Percentiles rank a stretch among this genome's conserved stretches.
These are phyloP conservation scores for Theretra japonica DNA, from an alignment of 2,888 invertebrate species.

Conservation along the genomic window DNA sequence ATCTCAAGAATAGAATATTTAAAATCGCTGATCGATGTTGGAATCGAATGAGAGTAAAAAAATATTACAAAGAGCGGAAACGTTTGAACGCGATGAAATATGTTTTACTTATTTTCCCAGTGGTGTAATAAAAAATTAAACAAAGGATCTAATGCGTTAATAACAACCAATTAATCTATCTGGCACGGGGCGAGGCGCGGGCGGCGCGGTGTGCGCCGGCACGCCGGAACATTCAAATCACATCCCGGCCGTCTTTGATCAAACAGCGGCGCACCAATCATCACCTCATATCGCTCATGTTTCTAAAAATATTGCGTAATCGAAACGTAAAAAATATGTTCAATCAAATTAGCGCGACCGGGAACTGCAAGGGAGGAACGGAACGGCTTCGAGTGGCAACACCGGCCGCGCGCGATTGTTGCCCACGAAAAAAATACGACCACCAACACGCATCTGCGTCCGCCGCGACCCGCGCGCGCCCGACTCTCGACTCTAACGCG, in stretches of 20 bases:
- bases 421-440: conserved; percentile 67
- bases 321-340: conserved; percentile 60
- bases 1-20: conserved; percentile 7
- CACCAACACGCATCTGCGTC: conserved; percentile 55
- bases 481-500: conserved; percentile 61
- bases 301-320: conserved; percentile 52
- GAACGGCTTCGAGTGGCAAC: conserved; percentile 65
- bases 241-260: conserved; percentile 60
- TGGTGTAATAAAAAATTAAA: conserved; percentile 48
- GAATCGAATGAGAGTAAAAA: conserved; percentile 19
- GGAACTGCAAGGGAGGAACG: conserved; percentile 58
- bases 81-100: conserved; percentile 24
- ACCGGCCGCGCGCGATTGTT: conserved; percentile 60
- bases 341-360: conserved; percentile 64
- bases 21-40: conserved; percentile 18
- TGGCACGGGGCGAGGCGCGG: conserved; percentile 34
- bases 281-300: conserved; percentile 49
- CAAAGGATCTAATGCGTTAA: conserved; percentile 51
- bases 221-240: conserved; percentile 39
- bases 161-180: conserved; percentile 58
- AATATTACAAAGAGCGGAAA: conserved; percentile 5
- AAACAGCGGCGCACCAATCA: conserved; percentile 52
- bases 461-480: conserved; percentile 54
- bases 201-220: neutral
- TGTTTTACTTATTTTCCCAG: conserved; percentile 33